Evolutionary conservation across 2,888 invertebrate species (phyloP), one percentile per base, ranked within the genome.

Genomic region (Sarcophaga carnaria): DNA sequence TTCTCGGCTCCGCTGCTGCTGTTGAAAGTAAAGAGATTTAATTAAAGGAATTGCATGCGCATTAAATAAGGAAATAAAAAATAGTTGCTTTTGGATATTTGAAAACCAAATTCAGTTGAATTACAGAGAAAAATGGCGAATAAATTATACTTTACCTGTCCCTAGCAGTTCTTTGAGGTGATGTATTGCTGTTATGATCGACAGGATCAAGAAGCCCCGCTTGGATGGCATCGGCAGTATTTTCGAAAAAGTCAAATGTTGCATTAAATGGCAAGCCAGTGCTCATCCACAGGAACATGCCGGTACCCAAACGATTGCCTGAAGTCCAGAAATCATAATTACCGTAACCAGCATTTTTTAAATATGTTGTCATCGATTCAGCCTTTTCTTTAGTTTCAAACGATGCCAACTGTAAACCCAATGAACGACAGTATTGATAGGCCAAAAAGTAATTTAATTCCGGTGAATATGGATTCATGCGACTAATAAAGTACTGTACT

Each of bases 271-370:
- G 97, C 85, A 97, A 94, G 17, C 97, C 97, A 59, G 97, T 97
- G 92, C 97, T 97, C 97, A 97, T 97, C 97, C 97, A 97, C 84
- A 97, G 94, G 93, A 96, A 96, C 96, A 97, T 97, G 91, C 97
- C 96, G 20, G 97, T 97, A 59, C 97, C 97, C 83, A 97, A 94
- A 90, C 96, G 96, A 93, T 97, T 97, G 86, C 97, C 97, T 83
- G 97, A 97, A 90, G 97, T 97, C 97, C 97, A 97, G 93, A 97
- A 97, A 92, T 97, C 97, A 90, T 96, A 96, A 91, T 96, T 96
- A 89, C 96, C 96, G 93, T 97, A 97, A 94, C 97, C 97, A 91
- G 97, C 97, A 94, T 97, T 97, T 90, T 95, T 96, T 83, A 97
- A 94, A 93, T 97, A 97, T 89, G 96, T 96, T 77, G 96, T 96